phyloP scores from a whole-genome alignment of 2,797 vertebrate genomes.

The Sardinella longiceps region DNA sequence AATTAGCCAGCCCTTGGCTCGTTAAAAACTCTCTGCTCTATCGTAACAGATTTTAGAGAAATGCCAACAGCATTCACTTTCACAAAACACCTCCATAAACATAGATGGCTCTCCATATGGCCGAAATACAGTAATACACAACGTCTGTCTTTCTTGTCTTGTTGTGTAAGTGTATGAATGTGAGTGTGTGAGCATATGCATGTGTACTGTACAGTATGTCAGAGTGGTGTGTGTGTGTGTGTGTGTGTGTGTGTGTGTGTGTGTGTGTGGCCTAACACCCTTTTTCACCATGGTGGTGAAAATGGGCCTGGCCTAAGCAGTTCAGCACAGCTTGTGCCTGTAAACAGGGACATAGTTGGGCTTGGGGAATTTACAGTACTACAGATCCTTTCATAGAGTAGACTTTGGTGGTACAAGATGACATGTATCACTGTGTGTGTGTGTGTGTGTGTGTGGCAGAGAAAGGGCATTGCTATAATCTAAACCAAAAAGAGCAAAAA shows the following conservation, averaged over 20 bases:
- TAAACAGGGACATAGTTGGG: not conserved
- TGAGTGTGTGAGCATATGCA: not conserved
- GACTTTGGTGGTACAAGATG: not conserved
- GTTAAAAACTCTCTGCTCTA: slow-evolving; percentile 39
- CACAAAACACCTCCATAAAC: slow-evolving; percentile 47
- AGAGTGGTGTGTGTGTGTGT: not conserved
- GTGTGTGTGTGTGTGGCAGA: slow-evolving; percentile 32
- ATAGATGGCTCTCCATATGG: not conserved
- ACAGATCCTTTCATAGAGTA: not conserved
- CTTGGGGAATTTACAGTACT: not conserved
- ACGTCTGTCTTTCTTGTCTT: slow-evolving; percentile 29
- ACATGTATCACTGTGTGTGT: not conserved
- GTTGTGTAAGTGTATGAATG: slow-evolving; percentile 11
- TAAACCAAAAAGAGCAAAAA: slow-evolving; percentile 44
- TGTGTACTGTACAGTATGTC: too few species aligned
- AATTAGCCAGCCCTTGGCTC: slow-evolving; percentile 49
- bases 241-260: slow-evolving; percentile 35
- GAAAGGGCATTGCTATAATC: slow-evolving; percentile 42
- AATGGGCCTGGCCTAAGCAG: not conserved
- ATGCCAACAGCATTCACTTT: slow-evolving; percentile 37
- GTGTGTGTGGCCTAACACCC: not conserved
- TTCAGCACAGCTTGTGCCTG: not conserved
- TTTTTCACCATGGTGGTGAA: not conserved
- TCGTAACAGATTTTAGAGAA: slow-evolving; percentile 39
- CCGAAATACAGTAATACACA: slow-evolving; percentile 2